Evolutionary conservation across 2,797 vertebrate species (phyloP).

Genomic region (Scyliorhinus canicula): DNA sequence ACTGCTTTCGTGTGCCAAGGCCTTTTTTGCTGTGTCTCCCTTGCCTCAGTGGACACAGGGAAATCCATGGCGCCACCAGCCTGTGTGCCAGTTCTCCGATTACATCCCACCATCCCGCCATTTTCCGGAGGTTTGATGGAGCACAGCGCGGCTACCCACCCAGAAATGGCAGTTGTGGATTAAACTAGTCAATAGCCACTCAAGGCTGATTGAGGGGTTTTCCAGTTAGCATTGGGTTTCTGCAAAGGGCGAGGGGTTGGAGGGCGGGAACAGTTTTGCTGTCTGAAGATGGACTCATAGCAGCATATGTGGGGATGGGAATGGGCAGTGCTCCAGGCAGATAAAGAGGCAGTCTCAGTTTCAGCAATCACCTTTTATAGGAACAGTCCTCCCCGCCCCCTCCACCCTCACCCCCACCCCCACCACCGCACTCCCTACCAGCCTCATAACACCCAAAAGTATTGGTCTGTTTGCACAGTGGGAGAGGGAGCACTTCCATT

Average conservation of each 20-base stretch:
- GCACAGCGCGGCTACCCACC: background rate
- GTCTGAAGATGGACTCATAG: too few relatives aligned
- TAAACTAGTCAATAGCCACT: background rate
- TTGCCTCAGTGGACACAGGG: background rate
- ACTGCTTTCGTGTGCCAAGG: background rate
- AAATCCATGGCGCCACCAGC: background rate
- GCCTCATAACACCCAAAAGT: too few relatives aligned
- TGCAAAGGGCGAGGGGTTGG: too few relatives aligned
- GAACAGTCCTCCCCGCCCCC: background rate
- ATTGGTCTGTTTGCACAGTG: too few relatives aligned
- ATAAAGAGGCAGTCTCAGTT: background rate
- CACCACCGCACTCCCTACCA: too few relatives aligned
- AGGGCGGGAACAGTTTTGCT: too few relatives aligned
- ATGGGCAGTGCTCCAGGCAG: background rate
- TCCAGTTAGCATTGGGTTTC: too few relatives aligned
- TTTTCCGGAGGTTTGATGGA: background rate
- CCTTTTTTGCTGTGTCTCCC: background rate
- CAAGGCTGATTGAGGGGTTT: background rate
- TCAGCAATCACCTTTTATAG: background rate
- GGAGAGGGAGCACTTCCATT: too few relatives aligned
- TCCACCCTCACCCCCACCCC: too few relatives aligned
- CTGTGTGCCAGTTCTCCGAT: background rate
- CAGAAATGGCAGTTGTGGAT: background rate
- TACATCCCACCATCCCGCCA: background rate
- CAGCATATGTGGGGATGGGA: too few relatives aligned